phyloP scores from a whole-genome alignment of 2,888 invertebrate species.

The Drosophila parthenogenetica region DNA sequence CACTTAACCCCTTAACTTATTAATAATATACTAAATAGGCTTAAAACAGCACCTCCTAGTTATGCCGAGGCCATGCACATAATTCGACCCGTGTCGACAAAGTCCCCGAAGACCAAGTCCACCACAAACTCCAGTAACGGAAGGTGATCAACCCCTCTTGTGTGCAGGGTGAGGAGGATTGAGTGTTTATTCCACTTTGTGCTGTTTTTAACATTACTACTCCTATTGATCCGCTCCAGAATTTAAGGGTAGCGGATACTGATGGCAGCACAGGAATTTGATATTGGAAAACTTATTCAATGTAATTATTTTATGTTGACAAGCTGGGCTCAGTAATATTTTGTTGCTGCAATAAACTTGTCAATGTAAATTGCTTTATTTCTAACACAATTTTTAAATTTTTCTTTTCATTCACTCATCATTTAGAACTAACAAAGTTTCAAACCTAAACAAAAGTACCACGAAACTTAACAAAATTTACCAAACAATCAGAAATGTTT shows the following conservation, averaged over 20 bases:
- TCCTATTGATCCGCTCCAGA: conserved; percentile 10
- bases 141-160: conserved; percentile 20
- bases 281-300: background rate
- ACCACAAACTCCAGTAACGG: conserved; percentile 45
- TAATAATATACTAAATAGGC: background rate
- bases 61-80: conserved; percentile 82
- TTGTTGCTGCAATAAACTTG: conserved; percentile 1
- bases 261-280: conserved; percentile 59
- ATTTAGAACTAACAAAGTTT: background rate
- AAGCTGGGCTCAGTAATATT: background rate
- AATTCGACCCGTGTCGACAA: conserved; percentile 21
- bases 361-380: background rate
- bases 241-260: conserved; percentile 10
- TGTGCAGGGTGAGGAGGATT: conserved; percentile 19
- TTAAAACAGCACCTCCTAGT: conserved; percentile 77
- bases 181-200: conserved; percentile 49
- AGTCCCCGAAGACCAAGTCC: conserved; percentile 23
- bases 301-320: background rate
- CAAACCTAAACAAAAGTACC: background rate
- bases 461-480: conserved; percentile 4
- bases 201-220: conserved; percentile 48
- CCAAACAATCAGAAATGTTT: background rate
- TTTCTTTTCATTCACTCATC: background rate
- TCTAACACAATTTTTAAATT: background rate
- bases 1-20: too few species aligned